These are phyloP conservation scores for Luperina testacea DNA, from an alignment of 2,888 invertebrate species.

Conservation along the genomic window DNA sequence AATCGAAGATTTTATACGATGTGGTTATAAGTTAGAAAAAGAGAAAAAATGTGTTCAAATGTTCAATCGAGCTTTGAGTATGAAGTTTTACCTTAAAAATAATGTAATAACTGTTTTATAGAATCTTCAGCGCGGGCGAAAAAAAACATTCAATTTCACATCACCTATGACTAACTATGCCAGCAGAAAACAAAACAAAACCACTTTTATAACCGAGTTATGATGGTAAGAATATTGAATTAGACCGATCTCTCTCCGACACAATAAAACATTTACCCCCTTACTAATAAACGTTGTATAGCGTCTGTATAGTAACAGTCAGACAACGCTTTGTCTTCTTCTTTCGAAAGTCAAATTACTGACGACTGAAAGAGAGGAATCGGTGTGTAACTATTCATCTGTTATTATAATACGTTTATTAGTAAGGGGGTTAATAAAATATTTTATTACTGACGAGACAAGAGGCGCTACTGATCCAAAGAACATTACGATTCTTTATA, in stretches of 20 bases:
- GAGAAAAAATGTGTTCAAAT: neutral
- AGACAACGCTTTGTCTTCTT: no score
- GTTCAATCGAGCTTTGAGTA: neutral
- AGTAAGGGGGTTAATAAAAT: conserved; percentile 10
- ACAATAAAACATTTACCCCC: conserved; percentile 10
- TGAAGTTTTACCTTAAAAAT: neutral
- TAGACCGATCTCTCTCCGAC: neutral
- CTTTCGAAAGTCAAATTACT: no score
- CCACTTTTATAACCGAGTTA: conserved; percentile 8
- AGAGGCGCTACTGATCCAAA: conserved; percentile 31
- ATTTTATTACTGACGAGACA: conserved; percentile 32
- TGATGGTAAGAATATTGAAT: conserved; percentile 22
- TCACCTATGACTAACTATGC: neutral
- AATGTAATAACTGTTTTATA: neutral
- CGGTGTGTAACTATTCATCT: no score
- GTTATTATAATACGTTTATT: no score
- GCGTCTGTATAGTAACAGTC: no score
- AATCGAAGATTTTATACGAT: neutral
- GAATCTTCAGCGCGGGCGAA: no score
- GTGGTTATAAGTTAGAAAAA: neutral
- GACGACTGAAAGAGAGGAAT: no score
- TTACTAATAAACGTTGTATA: no score
- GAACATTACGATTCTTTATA: conserved; percentile 21
- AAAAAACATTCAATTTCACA: neutral
- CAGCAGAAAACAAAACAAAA: conserved; percentile 1